Evolutionary conservation across 2,113 vertebrate genomes (phyloP).

Genomic region (Numenius arquata): DNA sequence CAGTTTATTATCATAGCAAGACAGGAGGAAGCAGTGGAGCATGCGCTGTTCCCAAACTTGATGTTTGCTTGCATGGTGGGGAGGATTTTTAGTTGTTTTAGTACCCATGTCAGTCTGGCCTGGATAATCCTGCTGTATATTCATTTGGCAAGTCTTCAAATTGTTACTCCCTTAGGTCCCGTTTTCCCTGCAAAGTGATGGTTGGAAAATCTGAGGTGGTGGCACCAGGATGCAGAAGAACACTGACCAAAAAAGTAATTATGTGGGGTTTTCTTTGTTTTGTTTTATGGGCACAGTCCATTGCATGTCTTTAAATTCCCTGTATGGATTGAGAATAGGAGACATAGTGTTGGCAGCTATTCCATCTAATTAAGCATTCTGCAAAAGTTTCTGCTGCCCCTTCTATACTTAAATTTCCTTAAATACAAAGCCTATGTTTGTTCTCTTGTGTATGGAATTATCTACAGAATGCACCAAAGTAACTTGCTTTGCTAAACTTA

Average conservation of each 20-base stretch:
- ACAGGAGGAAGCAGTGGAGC: neutral
- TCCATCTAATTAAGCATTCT: neutral
- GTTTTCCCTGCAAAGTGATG: neutral
- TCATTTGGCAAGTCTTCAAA: neutral
- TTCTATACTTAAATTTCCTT: neutral
- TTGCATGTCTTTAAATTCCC: neutral
- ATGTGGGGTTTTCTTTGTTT: neutral
- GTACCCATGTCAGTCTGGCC: neutral
- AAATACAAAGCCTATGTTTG: neutral
- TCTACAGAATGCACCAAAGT: neutral
- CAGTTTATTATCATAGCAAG: neutral
- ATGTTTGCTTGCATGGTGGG: neutral
- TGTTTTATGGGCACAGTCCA: neutral
- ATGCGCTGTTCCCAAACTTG: neutral
- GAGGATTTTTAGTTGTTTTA: neutral
- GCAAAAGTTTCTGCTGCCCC: neutral
- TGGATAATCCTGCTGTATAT: neutral
- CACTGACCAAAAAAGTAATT: neutral
- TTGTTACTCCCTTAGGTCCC: neutral
- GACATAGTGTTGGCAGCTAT: neutral
- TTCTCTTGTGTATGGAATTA: neutral
- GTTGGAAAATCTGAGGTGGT: neutral
- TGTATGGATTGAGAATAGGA: neutral
- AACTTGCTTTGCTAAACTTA: neutral
- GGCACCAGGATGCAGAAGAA: neutral